Base-by-base conservation (phyloP, 2,113 vertebrate genomes). In the Ammodytes marinus region DNA sequence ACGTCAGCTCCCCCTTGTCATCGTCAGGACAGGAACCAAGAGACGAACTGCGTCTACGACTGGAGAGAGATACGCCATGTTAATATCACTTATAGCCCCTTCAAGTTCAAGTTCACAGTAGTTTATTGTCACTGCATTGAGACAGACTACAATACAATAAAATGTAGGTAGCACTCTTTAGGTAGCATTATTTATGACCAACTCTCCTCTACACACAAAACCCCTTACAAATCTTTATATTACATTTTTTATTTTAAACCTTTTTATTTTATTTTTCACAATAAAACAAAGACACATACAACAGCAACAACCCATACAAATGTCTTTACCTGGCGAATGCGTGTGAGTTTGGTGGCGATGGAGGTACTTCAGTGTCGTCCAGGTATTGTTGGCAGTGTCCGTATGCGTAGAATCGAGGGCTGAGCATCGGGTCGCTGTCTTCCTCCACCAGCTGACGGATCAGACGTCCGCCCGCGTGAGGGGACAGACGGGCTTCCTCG, bases 311-410 rank as follows among this genome's bases (percentile, higher is more conserved):
- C 0, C 3, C 11, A 2, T 3, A 15, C 6, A n/a, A 37, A 6
- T 0, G 53, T 7, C 5, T 93, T 53, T 85, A 99, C 98, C 98
- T 99, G 95, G 97, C 95, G 78, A 99, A 99, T 0, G 98, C 97
- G 87, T 99, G 97, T 4, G 97, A 94, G 43, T 99, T 97, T 14
- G 98, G 98, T n/a, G 98, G 98, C 0, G 98, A 99, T 15, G 98
- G 98, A 60, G 98, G 98, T 86, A 99, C 98, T 92, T 99, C 98
- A 0, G 98, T 96, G 88, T 99, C 98, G 27, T 99, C 97, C 91
- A 99, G 95, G 89, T 98, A 99, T 89, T 98, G 98, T 14, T 97
- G 95, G 76, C 96, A 95, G 55, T 98, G 97, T 58, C 97, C 97
- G 0, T 97, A 99, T 69, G 96, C 95, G 5, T 99, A 98, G 94